phyloP scores from a whole-genome alignment of 2,888 invertebrate genomes.

The Lycophotia porphyrea region DNA sequence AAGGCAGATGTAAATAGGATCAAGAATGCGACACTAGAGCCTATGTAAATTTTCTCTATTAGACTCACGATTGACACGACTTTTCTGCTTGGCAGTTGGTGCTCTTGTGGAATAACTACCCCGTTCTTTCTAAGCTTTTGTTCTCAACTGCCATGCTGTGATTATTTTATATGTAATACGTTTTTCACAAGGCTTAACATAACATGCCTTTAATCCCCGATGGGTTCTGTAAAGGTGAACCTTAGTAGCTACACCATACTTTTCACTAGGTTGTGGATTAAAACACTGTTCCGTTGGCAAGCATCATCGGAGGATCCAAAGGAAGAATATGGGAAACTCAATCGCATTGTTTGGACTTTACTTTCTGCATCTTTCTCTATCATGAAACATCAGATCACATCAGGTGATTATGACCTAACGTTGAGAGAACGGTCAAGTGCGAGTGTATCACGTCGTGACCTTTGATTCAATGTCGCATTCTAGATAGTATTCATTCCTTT shows the following conservation, averaged over 20 bases:
- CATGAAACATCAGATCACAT: slow-evolving; percentile 24
- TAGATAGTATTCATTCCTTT: slow-evolving; percentile 41
- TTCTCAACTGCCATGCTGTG: not conserved
- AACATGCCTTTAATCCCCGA: no score
- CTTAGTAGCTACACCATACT: not conserved
- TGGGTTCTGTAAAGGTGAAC: no score
- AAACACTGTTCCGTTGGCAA: not conserved
- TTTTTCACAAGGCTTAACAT: no score
- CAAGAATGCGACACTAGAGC: not conserved
- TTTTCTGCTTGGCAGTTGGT: not conserved
- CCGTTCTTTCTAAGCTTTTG: not conserved
- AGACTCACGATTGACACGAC: not conserved
- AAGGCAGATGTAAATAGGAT: no score
- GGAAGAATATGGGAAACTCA: not conserved
- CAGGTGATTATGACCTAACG: slow-evolving; percentile 52
- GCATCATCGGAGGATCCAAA: not conserved
- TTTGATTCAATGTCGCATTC: slow-evolving; percentile 48
- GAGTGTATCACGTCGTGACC: slow-evolving; percentile 53
- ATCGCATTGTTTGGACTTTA: not conserved
- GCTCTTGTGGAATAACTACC: not conserved
- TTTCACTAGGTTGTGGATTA: not conserved
- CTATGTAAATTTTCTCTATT: not conserved
- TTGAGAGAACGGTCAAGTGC: slow-evolving; percentile 61
- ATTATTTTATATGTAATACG: not conserved
- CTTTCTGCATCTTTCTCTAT: slow-evolving; percentile 22